Percentiles rank a stretch among this genome's conserved stretches.
These are phyloP conservation scores for Onychomys arenicola DNA, from an alignment of 2,797 vertebrate genomes.

Conservation along the genomic window DNA sequence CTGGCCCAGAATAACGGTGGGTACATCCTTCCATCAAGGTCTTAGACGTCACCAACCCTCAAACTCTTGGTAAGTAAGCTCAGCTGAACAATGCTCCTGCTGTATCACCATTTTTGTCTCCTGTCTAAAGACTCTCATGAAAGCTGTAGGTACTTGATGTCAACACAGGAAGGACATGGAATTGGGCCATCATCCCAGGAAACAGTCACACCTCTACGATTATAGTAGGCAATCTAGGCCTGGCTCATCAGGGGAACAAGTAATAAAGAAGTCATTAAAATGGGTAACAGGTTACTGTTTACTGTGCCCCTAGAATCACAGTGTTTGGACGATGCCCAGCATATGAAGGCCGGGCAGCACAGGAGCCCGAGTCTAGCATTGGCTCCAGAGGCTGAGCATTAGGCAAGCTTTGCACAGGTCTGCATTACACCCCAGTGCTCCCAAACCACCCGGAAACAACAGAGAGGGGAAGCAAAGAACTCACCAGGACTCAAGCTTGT, in stretches of 20 bases:
- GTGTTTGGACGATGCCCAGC: background rate
- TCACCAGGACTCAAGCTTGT: background rate
- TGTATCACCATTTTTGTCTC: constrained; percentile 41
- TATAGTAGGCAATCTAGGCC: background rate
- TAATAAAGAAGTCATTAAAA: constrained; percentile 43
- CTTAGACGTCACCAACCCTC: background rate
- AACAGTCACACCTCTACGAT: constrained; percentile 62
- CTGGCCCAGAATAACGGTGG: background rate
- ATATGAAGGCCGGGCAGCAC: background rate
- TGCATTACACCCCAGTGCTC: background rate
- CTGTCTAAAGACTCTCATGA: background rate
- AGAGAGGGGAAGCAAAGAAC: background rate
- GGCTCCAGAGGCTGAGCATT: background rate
- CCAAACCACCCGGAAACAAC: background rate
- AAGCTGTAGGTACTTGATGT: constrained; percentile 51
- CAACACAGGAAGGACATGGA: constrained; percentile 71
- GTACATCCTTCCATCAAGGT: background rate
- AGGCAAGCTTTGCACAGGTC: constrained; percentile 7
- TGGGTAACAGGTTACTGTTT: background rate
- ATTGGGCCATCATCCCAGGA: constrained; percentile 74
- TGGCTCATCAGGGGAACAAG: constrained; percentile 24
- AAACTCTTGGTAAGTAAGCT: background rate
- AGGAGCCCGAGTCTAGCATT: background rate
- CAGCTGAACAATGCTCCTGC: background rate
- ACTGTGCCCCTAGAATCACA: background rate